Percentiles rank a stretch among this genome's conserved stretches.
phyloP scores from a whole-genome alignment of 2,797 vertebrate genomes.

The Thaleichthys pacificus region DNA sequence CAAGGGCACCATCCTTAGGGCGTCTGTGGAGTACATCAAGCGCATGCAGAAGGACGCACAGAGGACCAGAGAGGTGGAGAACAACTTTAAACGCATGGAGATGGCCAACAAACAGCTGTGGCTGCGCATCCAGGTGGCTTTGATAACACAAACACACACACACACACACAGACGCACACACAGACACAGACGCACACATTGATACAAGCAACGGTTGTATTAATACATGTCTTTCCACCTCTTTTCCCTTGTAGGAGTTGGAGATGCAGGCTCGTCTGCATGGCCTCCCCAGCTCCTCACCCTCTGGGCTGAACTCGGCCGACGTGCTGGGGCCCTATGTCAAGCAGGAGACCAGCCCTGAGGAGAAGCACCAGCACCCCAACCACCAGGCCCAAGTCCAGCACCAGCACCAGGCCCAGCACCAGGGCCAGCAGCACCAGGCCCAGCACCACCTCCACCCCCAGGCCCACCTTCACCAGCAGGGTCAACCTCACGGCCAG shows the following conservation, averaged over 20 bases:
- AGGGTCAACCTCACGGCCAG: conserved; percentile 42
- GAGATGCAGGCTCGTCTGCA: conserved; percentile 95
- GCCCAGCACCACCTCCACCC: conserved; percentile 63
- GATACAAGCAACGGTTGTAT: neutral
- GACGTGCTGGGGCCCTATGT: conserved; percentile 83
- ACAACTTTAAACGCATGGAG: conserved; percentile 93
- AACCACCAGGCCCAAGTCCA: conserved; percentile 66
- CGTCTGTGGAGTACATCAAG: conserved; percentile 96
- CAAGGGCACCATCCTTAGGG: conserved; percentile 96
- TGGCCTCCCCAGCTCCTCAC: conserved; percentile 85
- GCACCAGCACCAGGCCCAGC: conserved; percentile 49
- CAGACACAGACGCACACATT: conserved; percentile 1
- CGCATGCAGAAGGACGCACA: conserved; percentile 97
- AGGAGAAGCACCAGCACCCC: conserved; percentile 76
- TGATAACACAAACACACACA: neutral
- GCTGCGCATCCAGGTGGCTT: conserved; percentile 90
- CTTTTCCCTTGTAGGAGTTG: conserved; percentile 79
- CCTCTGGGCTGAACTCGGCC: conserved; percentile 79
- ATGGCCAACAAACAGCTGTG: conserved; percentile 92
- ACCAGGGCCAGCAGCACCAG: conserved; percentile 74
- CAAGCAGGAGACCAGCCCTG: conserved; percentile 85
- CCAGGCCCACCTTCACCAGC: conserved; percentile 47
- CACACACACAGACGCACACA: conserved; percentile 12
- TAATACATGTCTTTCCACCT: neutral
- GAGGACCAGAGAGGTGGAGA: conserved; percentile 91